These are phyloP conservation scores for Donacobius atricapilla DNA, from an alignment of 2,113 vertebrate genomes.

Conservation along the genomic window DNA sequence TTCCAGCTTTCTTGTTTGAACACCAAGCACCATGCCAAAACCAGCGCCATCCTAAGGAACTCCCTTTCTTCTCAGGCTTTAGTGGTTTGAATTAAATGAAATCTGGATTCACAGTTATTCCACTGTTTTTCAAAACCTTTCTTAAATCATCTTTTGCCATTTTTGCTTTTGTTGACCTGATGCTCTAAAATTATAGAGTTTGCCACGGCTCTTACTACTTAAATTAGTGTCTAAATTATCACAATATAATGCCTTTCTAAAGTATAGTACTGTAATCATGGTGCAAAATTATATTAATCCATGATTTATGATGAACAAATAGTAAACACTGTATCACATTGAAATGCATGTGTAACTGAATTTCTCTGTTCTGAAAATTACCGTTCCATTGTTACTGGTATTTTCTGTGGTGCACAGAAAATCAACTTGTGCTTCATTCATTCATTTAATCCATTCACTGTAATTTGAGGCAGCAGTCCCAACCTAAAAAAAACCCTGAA, in stretches of 20 bases:
- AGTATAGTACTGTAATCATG: neutral
- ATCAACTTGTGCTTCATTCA: neutral
- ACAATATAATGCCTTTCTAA: neutral
- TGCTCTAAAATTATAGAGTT: neutral
- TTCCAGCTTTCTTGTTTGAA: neutral
- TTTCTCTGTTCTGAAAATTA: neutral
- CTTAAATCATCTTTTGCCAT: neutral
- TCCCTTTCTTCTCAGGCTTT: neutral
- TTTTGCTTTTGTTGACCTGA: slow-evolving; percentile 1
- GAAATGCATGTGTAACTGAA: neutral
- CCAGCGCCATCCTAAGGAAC: neutral
- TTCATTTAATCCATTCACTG: neutral
- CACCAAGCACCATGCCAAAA: neutral
- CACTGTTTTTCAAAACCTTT: neutral
- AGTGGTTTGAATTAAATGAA: slow-evolving; percentile 14
- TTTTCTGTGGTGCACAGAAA: neutral
- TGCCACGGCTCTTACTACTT: neutral
- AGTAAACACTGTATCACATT: neutral
- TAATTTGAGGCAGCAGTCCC: neutral
- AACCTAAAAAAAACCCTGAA: neutral
- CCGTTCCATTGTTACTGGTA: neutral
- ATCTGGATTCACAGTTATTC: neutral
- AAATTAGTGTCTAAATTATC: neutral
- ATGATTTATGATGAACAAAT: neutral
- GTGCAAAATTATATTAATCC: neutral